phyloP scores from a whole-genome alignment of 2,888 invertebrate species.

The Oligia strigilis region DNA sequence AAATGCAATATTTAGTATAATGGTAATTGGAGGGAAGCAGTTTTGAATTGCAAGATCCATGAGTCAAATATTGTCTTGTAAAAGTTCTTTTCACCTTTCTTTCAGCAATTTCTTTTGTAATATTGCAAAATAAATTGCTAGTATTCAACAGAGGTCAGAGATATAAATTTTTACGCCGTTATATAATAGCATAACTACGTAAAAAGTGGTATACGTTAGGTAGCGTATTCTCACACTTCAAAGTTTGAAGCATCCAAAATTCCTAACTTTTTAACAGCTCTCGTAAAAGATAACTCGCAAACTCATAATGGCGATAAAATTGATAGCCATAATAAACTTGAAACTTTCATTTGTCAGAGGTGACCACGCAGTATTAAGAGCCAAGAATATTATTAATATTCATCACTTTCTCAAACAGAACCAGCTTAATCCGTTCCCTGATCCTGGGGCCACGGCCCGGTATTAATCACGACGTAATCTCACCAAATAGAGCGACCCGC shows the following conservation, averaged over 20 bases:
- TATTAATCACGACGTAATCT: conserved; percentile 83
- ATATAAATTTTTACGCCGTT: neutral
- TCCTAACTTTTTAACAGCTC: conserved; percentile 17
- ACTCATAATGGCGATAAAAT: conserved; percentile 61
- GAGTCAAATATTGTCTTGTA: neutral
- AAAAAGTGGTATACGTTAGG: conserved; percentile 24
- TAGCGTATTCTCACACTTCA: conserved; percentile 7
- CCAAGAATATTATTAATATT: conserved; percentile 72
- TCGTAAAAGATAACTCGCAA: conserved; percentile 54
- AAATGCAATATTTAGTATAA: neutral
- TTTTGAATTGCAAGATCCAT: neutral
- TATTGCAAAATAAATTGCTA: neutral
- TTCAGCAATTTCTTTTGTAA: neutral
- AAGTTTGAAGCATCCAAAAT: conserved; percentile 28
- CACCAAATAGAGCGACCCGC: conserved; percentile 76
- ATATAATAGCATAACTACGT: conserved; percentile 7
- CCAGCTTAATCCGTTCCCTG: conserved; percentile 72
- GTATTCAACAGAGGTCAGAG: neutral
- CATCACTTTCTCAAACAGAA: conserved; percentile 75
- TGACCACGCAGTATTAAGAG: conserved; percentile 61
- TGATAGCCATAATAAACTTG: conserved; percentile 56
- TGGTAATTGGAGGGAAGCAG: neutral
- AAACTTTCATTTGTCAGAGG: conserved; percentile 61
- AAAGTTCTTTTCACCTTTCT: neutral
- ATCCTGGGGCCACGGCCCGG: conserved; percentile 73